Base-by-base conservation (phyloP, 23 tunicate species). In the Ciona savignyi region DNA sequence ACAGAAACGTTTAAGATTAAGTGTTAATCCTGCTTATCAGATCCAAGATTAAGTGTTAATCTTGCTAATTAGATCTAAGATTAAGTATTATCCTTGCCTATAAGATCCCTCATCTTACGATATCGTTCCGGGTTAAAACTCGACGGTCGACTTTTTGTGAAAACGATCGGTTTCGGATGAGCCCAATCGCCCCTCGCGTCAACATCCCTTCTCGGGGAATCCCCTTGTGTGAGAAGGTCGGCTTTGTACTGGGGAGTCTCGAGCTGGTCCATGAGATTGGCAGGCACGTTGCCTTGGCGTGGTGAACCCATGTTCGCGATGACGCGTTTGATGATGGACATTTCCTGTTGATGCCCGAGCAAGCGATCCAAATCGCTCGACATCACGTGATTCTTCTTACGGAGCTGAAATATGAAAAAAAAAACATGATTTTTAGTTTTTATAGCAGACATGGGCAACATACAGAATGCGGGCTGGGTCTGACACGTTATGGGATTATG, bases 341-440 rank as follows among this genome's bases (percentile, higher is more conserved):
- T 56, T 62, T 90, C 97, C 66, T 90, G 82, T 34, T 89, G 73
- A 62, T 90, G 97, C 63, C 62, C 71, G 49, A 90, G 76, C 34
- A 90, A 51, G 27, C 85, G 74, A 27, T 90, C 97, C 67, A 90
- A 74, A 35, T 90, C 97, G 78, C 71, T 75, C 11, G 89, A 74
- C 79, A 90, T 51, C 49, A 75, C 27, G 27, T 62, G 86, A 23
- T 85, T 86, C 23, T 79, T 74, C 65, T 81, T 76, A 24, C 76
- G 74, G 2, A 87, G 80, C 95, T 87, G 72, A 15, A 83, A 66
- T 28, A 32, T 42, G n/a, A n/a, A n/a, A n/a, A n/a, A n/a, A n/a
- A n/a, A n/a, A n/a, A n/a, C n/a, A n/a, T n/a, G n/a, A n/a, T n/a
- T n/a, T n/a, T n/a, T n/a, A n/a, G n/a, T n/a, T n/a, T n/a, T n/a